These are phyloP conservation scores for Neomicropteryx cornuta DNA, from an alignment of 1,140 invertebrate genomes.

Conservation along the genomic window DNA sequence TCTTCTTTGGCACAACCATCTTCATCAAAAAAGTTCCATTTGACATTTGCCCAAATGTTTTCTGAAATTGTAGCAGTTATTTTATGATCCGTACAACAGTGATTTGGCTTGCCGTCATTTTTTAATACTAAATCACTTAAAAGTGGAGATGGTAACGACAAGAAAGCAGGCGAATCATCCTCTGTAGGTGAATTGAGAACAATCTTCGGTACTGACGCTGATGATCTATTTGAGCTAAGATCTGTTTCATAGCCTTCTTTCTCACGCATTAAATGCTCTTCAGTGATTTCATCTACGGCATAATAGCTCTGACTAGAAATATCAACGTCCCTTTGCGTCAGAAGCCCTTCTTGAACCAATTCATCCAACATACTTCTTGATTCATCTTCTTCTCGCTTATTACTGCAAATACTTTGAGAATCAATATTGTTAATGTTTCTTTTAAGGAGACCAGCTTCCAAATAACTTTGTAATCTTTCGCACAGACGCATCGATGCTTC, in stretches of 20 bases:
- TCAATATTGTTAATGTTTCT: conserved; percentile 12
- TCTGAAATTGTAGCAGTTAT: conserved; percentile 32
- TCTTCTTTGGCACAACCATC: conserved; percentile 24
- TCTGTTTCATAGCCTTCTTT: too few relatives aligned
- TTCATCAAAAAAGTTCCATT: conserved; percentile 36
- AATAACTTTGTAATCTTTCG: conserved; percentile 34
- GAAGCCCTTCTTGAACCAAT: conserved; percentile 33
- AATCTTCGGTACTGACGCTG: conserved; percentile 25
- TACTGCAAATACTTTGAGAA: conserved; percentile 6
- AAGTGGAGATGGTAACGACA: too few relatives aligned
- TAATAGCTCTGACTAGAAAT: too few relatives aligned
- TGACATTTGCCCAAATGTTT: conserved; percentile 37
- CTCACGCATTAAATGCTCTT: too few relatives aligned
- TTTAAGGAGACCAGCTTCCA: conserved; percentile 33
- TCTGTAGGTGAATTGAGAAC: too few relatives aligned
- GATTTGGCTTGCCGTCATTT: too few relatives aligned
- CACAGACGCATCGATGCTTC: conserved; percentile 34
- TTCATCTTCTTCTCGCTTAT: conserved; percentile 18
- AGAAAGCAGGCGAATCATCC: too few relatives aligned
- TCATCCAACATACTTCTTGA: conserved; percentile 32
- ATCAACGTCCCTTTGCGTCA: conserved; percentile 32
- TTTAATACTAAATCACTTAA: too few relatives aligned
- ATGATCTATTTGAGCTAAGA: conserved; percentile 28
- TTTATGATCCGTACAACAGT: conserved; percentile 33
- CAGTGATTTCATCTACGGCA: too few relatives aligned